Evolutionary conservation across 2,797 vertebrate genomes (phyloP).

Genomic region (Linurgus olivaceus): DNA sequence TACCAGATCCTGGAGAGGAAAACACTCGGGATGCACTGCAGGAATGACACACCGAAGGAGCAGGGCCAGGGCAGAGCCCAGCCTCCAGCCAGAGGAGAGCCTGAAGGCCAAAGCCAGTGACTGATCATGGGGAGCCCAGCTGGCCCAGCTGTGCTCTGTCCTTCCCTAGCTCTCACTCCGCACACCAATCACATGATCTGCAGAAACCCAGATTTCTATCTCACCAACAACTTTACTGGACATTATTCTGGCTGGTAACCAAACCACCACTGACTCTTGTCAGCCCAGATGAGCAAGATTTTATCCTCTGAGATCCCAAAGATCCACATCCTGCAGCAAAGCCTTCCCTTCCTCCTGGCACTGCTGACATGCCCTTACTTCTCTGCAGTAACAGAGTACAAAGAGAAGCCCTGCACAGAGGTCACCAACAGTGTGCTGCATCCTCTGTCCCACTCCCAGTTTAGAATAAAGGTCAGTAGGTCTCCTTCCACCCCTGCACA

Average conservation of each 20-base stretch:
- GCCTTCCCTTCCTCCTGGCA: background rate
- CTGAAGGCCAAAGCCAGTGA: background rate
- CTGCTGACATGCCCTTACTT: background rate
- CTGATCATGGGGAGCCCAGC: background rate
- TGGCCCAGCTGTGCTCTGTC: background rate
- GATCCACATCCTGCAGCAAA: constrained; percentile 21
- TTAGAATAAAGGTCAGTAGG: constrained; percentile 44
- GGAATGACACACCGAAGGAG: background rate
- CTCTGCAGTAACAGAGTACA: background rate
- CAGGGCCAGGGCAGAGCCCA: background rate
- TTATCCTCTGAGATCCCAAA: background rate
- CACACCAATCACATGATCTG: background rate
- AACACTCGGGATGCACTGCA: background rate
- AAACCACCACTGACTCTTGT: background rate
- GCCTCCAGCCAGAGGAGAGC: fast-evolving
- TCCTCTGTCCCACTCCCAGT: background rate
- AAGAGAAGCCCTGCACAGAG: background rate
- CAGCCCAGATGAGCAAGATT: background rate
- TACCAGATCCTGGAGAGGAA: background rate
- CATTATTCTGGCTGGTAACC: background rate
- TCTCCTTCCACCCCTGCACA: background rate
- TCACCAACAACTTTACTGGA: background rate
- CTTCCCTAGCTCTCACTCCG: background rate
- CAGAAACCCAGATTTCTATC: constrained; percentile 13
- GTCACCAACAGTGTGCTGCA: background rate